Conservation (phyloP, 2,797 vertebrate species). For the Coluber constrictor region DNA sequence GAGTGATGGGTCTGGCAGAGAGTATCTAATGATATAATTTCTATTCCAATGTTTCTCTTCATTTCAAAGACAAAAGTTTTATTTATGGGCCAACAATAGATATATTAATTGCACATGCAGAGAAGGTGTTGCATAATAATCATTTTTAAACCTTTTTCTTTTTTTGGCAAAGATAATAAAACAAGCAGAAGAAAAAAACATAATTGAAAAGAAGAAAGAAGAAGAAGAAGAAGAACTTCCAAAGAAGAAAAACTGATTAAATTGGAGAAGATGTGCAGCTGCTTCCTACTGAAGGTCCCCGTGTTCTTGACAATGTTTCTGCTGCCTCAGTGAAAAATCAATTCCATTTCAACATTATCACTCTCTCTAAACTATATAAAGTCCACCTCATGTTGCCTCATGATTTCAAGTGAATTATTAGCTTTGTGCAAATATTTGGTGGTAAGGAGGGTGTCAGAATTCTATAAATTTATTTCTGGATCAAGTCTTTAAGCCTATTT, state of each 20-base stretch:
- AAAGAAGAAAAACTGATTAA: not conserved
- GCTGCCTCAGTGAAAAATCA: constrained; percentile 22
- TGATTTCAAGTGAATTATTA: constrained; percentile 41
- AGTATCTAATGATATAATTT: not conserved
- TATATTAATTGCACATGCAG: constrained; percentile 10
- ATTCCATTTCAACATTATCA: constrained; percentile 32
- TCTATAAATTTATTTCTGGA: constrained; percentile 16
- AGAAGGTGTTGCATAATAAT: constrained; percentile 2
- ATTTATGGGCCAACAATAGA: not conserved
- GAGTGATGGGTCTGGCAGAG: not conserved
- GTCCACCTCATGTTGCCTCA: constrained; percentile 15
- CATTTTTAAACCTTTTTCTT: not conserved
- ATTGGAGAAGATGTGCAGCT: constrained; percentile 21
- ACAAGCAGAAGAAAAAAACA: constrained; percentile 29
- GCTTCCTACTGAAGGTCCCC: constrained; percentile 20
- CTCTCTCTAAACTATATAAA: constrained; percentile 41
- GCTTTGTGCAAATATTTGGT: constrained; percentile 27
- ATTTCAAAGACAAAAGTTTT: constrained; percentile 3
- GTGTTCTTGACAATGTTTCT: constrained; percentile 25
- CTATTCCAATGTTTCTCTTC: not conserved
- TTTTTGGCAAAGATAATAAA: constrained; percentile 38
- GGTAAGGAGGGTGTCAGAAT: constrained; percentile 16
- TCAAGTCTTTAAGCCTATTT: not conserved
- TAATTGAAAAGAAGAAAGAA: constrained; percentile 1
- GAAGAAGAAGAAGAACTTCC: too few species aligned